Conservation (phyloP, 2,888 invertebrate genomes). For the Apodemia duryi region DNA sequence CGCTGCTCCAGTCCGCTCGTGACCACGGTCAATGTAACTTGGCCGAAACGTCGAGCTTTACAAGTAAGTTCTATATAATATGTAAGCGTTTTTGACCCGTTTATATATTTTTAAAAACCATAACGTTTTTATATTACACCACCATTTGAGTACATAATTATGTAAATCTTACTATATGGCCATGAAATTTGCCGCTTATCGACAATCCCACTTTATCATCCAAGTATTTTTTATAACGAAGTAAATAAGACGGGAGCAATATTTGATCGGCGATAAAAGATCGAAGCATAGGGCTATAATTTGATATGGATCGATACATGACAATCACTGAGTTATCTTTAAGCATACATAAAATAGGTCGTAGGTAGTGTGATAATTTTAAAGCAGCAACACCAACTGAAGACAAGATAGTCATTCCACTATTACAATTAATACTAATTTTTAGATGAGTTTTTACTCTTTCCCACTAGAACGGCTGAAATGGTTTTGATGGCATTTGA, state of each 20-base stretch:
- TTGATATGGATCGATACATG: slow-evolving; percentile 29
- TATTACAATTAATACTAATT: too few relatives aligned
- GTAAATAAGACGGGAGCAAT: slow-evolving; percentile 39
- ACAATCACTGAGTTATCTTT: slow-evolving; percentile 31
- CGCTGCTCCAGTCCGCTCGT: too few relatives aligned
- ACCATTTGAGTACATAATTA: too few relatives aligned
- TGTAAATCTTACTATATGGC: neutral
- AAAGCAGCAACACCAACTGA: slow-evolving; percentile 31
- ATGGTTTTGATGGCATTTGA: too few relatives aligned
- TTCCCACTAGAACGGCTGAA: too few relatives aligned
- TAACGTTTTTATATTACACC: too few relatives aligned
- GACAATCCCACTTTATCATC: neutral
- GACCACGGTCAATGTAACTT: too few relatives aligned
- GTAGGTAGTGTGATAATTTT: slow-evolving; percentile 24
- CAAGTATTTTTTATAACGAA: slow-evolving; percentile 20
- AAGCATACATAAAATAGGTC: slow-evolving; percentile 34
- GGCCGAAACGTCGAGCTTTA: too few relatives aligned
- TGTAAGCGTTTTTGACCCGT: too few relatives aligned
- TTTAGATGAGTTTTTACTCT: too few relatives aligned
- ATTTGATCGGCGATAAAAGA: slow-evolving; percentile 43
- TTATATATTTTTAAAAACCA: too few relatives aligned
- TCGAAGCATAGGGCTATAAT: slow-evolving; percentile 32
- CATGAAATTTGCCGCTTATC: slow-evolving; percentile 15
- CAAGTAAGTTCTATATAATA: too few relatives aligned
- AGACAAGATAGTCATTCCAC: slow-evolving; percentile 22